Evolutionary conservation across 2,113 vertebrate species (phyloP).

Genomic region (Buteo buteo): DNA sequence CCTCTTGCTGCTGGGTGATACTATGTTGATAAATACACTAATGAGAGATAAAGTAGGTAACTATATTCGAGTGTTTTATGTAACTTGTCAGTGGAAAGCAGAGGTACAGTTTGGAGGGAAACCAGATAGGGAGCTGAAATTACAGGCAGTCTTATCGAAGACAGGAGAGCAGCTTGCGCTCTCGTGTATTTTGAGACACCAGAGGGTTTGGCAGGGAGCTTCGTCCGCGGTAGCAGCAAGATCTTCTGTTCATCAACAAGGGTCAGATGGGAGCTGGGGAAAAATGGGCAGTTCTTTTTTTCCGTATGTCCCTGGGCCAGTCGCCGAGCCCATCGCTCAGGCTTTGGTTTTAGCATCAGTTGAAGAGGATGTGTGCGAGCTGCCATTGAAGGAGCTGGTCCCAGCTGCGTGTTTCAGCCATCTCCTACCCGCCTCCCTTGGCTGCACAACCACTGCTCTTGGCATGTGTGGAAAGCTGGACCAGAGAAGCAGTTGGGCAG

Average conservation of each 20-base stretch:
- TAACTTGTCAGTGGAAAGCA: neutral
- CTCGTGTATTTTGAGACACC: neutral
- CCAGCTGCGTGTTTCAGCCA: neutral
- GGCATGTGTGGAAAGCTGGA: neutral
- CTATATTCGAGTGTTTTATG: neutral
- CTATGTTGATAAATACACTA: neutral
- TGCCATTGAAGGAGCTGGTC: neutral
- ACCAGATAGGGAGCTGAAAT: constrained; percentile 43
- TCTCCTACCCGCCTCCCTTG: constrained; percentile 15
- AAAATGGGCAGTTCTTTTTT: neutral
- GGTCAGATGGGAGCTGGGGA: neutral
- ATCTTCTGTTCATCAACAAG: neutral
- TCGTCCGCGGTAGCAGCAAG: neutral
- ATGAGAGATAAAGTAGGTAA: constrained; percentile 17
- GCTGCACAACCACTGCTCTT: neutral
- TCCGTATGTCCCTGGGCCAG: neutral
- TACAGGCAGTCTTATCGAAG: constrained; percentile 1
- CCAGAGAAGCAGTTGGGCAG: neutral
- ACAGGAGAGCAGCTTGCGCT: neutral
- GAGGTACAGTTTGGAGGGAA: neutral
- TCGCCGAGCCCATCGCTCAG: neutral
- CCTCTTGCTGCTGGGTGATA: neutral
- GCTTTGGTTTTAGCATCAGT: neutral
- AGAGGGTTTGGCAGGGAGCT: constrained; percentile 8
- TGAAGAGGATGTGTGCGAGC: neutral